phyloP scores from a whole-genome alignment of 2,113 vertebrate genomes.

The Pica pica region DNA sequence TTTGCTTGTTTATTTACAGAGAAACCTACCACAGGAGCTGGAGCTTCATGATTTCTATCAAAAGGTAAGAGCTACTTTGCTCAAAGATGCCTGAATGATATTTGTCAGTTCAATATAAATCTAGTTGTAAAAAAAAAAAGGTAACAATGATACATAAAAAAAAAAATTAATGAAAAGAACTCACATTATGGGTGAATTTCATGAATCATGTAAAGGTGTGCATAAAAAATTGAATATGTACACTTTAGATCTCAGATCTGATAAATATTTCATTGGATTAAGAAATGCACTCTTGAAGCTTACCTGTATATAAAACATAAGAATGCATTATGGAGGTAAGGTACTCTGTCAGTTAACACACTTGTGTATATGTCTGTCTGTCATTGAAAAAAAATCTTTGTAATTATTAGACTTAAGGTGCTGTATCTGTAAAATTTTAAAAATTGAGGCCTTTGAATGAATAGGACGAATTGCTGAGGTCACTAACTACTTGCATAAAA shows the following conservation, averaged over 20 bases:
- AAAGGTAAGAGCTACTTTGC: conserved; percentile 24
- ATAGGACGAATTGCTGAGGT: neutral
- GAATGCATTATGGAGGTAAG: conserved; percentile 22
- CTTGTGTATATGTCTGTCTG: conserved; percentile 20
- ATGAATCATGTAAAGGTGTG: conserved; percentile 62
- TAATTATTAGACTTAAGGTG: conserved; percentile 24
- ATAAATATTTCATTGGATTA: conserved; percentile 67
- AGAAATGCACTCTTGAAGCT: conserved; percentile 56
- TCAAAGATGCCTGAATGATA: conserved; percentile 24
- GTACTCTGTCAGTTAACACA: conserved; percentile 62
- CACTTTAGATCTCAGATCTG: conserved; percentile 54
- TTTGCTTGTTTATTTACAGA: neutral
- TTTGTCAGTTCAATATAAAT: conserved; percentile 43
- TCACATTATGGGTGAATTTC: conserved; percentile 40
- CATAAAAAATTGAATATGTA: conserved; percentile 66
- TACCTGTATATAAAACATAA: conserved; percentile 42
- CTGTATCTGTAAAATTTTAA: neutral
- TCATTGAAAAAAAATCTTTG: neutral
- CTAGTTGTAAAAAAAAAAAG: neutral
- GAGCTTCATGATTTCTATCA: neutral
- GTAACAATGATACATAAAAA: conserved; percentile 48
- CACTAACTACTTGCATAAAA: neutral
- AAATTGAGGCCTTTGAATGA: neutral
- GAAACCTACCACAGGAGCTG: neutral
- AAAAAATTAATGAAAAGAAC: conserved; percentile 66